Conservation (phyloP, 2,888 invertebrate genomes). For the Acleris emargana region DNA sequence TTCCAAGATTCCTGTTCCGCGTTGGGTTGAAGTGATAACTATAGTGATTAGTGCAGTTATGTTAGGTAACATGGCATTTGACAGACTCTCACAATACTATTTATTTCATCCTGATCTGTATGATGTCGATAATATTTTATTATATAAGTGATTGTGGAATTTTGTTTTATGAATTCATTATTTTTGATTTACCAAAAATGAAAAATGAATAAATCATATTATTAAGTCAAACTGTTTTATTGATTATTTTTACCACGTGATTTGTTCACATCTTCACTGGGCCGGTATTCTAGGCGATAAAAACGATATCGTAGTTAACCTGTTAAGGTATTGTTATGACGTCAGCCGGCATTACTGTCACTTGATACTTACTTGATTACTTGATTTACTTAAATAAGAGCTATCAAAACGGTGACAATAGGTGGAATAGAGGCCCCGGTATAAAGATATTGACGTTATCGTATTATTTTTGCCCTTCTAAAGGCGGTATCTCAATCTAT, state of each 20-base stretch:
- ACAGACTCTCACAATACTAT: conserved; percentile 77
- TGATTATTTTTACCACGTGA: conserved; percentile 16
- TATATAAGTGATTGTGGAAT: conserved; percentile 80
- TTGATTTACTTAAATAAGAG: too few relatives aligned
- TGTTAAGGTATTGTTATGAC: too few relatives aligned
- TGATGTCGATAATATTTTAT: conserved; percentile 71
- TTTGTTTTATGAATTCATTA: conserved; percentile 67
- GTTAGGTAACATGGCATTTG: conserved; percentile 74
- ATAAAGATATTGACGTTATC: too few relatives aligned
- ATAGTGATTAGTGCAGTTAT: conserved; percentile 77
- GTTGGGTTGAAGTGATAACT: conserved; percentile 81
- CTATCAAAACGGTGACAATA: too few relatives aligned
- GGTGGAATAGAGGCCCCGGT: too few relatives aligned
- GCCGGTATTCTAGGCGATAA: too few relatives aligned
- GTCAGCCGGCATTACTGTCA: too few relatives aligned
- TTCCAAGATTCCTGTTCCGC: conserved; percentile 80
- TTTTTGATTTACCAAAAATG: conserved; percentile 83
- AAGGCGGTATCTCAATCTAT: too few relatives aligned
- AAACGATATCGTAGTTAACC: too few relatives aligned
- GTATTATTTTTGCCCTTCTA: too few relatives aligned
- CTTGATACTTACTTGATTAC: too few relatives aligned
- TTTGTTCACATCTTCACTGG: too few relatives aligned
- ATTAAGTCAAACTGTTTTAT: conserved; percentile 59
- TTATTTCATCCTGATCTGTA: conserved; percentile 83
- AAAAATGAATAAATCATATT: conserved; percentile 78